Evolutionary conservation across 2,888 invertebrate species (phyloP).

Genomic region (Orthonychiurus folsomi): DNA sequence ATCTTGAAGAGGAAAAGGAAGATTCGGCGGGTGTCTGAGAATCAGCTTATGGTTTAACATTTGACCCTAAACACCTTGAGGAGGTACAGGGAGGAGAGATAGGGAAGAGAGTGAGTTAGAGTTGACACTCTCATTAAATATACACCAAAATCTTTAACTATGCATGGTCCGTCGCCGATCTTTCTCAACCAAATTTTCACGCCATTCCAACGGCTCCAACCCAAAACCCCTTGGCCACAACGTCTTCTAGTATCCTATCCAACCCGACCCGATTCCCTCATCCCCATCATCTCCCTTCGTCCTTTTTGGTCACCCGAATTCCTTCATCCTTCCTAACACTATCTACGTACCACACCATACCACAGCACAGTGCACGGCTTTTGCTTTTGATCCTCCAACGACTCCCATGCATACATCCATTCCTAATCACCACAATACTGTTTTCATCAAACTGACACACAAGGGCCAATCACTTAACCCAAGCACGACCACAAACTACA

Average conservation of each 20-base stretch:
- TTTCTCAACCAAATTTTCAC: conserved; percentile 10
- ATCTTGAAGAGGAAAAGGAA: not conserved
- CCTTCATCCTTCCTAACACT: too few species aligned
- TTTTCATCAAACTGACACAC: too few species aligned
- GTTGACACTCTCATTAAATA: conserved; percentile 36
- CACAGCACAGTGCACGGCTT: too few species aligned
- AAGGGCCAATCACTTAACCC: too few species aligned
- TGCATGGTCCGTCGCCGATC: conserved; percentile 22
- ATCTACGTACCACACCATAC: too few species aligned
- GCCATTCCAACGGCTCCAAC: conserved; percentile 14
- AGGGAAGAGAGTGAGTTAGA: conserved; percentile 12
- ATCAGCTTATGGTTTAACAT: not conserved
- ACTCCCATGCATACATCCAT: not conserved
- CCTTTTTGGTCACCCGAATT: not conserved
- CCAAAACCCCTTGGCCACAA: conserved; percentile 24
- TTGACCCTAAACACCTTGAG: not conserved
- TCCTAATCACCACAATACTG: not conserved
- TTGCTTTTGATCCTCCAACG: too few species aligned
- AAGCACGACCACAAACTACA: too few species aligned
- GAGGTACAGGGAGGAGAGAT: not conserved
- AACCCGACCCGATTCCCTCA: too few species aligned
- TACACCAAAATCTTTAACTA: conserved; percentile 35
- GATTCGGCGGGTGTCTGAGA: not conserved
- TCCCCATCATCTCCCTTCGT: conserved; percentile 7
- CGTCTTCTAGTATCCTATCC: conserved; percentile 15